Conservation (phyloP, 2,888 invertebrate genomes). For the Erebia ligea region DNA sequence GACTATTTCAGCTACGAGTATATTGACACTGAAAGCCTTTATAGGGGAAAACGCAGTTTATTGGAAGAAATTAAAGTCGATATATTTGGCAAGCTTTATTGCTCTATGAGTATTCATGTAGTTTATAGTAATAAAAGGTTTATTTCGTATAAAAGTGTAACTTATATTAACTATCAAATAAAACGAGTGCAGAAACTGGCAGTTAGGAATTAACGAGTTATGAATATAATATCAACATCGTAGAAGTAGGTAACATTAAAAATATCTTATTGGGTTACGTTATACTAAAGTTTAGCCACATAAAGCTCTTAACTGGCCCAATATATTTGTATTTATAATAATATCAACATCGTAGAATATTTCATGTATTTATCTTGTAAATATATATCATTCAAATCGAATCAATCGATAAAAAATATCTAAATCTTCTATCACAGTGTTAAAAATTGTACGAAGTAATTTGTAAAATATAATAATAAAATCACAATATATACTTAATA, state of each 20-base stretch:
- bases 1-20: not conserved
- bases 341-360: no score
- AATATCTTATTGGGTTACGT: conserved; percentile 9
- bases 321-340: no score
- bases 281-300: conserved; percentile 7
- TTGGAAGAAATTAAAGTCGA: conserved; percentile 37
- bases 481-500: not conserved
- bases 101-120: conserved; percentile 42
- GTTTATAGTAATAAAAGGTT: conserved; percentile 32
- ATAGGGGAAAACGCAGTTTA: conserved; percentile 19
- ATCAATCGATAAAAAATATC: no score
- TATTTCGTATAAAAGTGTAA: conserved; percentile 34
- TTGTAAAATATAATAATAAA: not conserved
- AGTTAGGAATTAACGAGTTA: conserved; percentile 12
- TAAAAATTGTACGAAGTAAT: conserved; percentile 7
- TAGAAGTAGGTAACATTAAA: conserved; percentile 21
- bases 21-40: not conserved
- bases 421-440: conserved; percentile 19
- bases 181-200: conserved; percentile 20
- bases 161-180: conserved; percentile 23
- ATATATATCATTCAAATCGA: not conserved
- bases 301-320: conserved; percentile 18
- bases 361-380: not conserved
- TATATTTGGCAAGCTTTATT: conserved; percentile 47
- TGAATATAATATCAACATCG: conserved; percentile 12